Base-by-base conservation (phyloP, 2,797 vertebrate species). In the Malacoraja senta region DNA sequence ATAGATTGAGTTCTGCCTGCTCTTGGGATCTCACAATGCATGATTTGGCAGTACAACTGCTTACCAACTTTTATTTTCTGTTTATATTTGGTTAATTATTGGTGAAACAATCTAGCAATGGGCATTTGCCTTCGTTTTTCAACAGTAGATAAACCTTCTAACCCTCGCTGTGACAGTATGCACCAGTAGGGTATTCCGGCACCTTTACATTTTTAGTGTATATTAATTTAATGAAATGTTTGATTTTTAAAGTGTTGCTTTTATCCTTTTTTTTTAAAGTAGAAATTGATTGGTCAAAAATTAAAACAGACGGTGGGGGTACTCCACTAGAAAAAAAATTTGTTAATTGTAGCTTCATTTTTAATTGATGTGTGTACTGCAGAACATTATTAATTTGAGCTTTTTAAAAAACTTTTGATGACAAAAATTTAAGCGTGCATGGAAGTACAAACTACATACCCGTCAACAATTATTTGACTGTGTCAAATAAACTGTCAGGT, bases 81-180 rank as follows among this genome's bases (percentile, higher is more conserved):
- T 88, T 88, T 68, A 65, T 68, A 68, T 88, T 88, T 88, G 61
- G 61, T 68, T 88, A 88, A 88, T 68, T n/a, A 88, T 86, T 15
- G 61, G 29, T 35, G 61, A 88, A 88, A 68, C 19, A 68, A 88
- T n/a, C 8, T 2, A 68, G n/a, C n/a, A 68, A 68, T 68, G 17
- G 15, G 21, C 58, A 63, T n/a, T 77, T 77, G 29, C n/a, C 15
- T 78, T 78, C 7, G 32, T 53, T n/a, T 21, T 35, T 61, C 0
- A 9, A 88, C 95, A 94, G 96, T 96, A 95, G 95, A 95, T 95
- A 95, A 94, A 95, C 95, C 94, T 93, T 94, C 94, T 96, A 97
- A 97, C 96, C 96, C 96, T 95, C 95, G 80, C 44, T 53, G 44
- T 53, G 44, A 53, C 44, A 6, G 4, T 3, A 53, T 53, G 44